Evolutionary conservation across 2,113 vertebrate genomes (phyloP).

Genomic region (Petrocephalus microphthalmus): DNA sequence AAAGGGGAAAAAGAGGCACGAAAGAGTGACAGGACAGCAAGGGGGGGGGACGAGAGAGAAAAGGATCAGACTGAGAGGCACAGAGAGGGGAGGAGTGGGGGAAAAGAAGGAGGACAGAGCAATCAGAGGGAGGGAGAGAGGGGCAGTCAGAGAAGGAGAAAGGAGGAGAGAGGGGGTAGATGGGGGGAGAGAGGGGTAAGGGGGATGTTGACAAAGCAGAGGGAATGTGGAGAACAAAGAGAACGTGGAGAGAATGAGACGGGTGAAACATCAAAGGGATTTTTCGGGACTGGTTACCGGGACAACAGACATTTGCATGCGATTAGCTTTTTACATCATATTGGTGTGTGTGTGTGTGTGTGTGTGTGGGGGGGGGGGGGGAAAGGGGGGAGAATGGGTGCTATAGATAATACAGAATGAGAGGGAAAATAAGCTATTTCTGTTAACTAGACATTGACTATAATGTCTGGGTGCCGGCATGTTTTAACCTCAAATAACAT

Average conservation of each 20-base stretch:
- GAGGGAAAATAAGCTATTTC: slow-evolving; percentile 33
- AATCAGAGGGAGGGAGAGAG: neutral
- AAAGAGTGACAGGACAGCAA: neutral
- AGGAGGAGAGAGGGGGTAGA: slow-evolving; percentile 30
- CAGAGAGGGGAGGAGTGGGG: neutral
- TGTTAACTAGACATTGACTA: slow-evolving; percentile 17
- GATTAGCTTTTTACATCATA: slow-evolving; percentile 79
- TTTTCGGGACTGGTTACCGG: slow-evolving; percentile 74
- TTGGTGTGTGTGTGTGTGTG: slow-evolving; percentile 46
- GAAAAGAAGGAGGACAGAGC: neutral
- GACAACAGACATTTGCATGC: slow-evolving; percentile 79
- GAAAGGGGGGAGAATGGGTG: slow-evolving; percentile 23
- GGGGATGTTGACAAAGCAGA: slow-evolving; percentile 67
- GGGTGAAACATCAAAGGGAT: slow-evolving; percentile 77
- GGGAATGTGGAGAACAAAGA: slow-evolving; percentile 71
- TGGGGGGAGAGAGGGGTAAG: slow-evolving; percentile 32
- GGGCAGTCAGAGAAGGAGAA: slow-evolving; percentile 35
- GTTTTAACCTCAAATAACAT: neutral
- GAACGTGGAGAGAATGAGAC: slow-evolving; percentile 74
- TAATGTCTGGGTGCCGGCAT: neutral
- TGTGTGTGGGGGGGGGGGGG: neutral
- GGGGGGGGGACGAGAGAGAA: neutral
- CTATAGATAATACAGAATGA: slow-evolving; percentile 17
- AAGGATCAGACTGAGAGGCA: slow-evolving; percentile 27
- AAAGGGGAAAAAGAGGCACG: slow-evolving; percentile 1